These are phyloP conservation scores for Papilio polyxenes DNA, from an alignment of 1,140 invertebrate genomes.

Conservation along the genomic window DNA sequence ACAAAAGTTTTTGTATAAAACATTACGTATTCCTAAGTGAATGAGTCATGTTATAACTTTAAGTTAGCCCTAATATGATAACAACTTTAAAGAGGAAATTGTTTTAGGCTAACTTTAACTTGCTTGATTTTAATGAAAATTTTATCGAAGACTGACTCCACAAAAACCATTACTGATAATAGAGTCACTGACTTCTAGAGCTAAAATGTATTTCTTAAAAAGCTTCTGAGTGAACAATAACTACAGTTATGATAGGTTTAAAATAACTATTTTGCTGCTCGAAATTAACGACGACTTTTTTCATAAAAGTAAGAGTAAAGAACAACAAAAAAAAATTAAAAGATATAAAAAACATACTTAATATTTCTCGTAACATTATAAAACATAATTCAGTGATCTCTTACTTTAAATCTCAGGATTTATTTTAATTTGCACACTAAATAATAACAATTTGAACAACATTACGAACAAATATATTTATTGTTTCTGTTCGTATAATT, in stretches of 20 bases:
- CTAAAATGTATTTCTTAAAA: background rate
- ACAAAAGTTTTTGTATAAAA: conserved; percentile 3
- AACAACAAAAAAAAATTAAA: background rate
- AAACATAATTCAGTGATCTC: no score
- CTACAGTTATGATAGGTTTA: background rate
- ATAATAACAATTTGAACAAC: background rate
- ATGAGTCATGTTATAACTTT: background rate
- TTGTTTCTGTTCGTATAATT: conserved; percentile 8
- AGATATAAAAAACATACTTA: background rate
- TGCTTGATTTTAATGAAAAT: background rate
- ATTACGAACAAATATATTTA: background rate
- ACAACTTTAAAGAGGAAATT: conserved; percentile 4
- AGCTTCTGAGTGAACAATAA: background rate
- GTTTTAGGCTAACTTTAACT: background rate
- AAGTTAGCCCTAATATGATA: background rate
- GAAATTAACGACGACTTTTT: background rate
- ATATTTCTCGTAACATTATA: background rate
- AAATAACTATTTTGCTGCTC: background rate
- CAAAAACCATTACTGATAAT: background rate
- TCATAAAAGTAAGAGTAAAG: background rate
- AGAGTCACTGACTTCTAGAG: background rate
- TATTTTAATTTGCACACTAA: background rate
- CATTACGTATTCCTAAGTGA: background rate
- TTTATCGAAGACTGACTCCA: background rate
- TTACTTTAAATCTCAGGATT: background rate